These are phyloP conservation scores for Haemorhous mexicanus DNA, from an alignment of 2,113 vertebrate species.

Conservation along the genomic window DNA sequence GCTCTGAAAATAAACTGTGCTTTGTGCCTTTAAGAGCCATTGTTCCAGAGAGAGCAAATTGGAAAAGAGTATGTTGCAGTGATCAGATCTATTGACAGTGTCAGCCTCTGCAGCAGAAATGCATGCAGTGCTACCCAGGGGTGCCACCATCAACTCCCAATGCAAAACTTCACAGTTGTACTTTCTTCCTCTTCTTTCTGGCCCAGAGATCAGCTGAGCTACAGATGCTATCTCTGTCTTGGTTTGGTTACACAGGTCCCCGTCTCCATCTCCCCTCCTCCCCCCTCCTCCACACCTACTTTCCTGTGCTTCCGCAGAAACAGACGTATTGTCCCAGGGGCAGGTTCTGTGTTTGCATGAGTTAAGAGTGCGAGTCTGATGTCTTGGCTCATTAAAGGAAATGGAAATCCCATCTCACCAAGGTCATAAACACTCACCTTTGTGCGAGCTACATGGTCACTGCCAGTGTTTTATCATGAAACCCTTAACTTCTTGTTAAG, in stretches of 20 bases:
- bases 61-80: not conserved
- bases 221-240: not conserved
- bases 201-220: not conserved
- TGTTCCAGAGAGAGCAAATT: not conserved
- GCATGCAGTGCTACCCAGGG: not conserved
- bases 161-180: not conserved
- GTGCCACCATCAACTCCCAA: not conserved
- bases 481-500: not conserved
- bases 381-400: conserved; percentile 44
- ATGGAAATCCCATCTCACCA: conserved; percentile 49
- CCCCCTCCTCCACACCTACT: not conserved
- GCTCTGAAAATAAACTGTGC: not conserved
- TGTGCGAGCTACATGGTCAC: not conserved
- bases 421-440: conserved; percentile 54
- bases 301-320: not conserved
- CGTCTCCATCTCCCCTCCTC: fast-evolving
- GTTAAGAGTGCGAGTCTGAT: not conserved
- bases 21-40: not conserved
- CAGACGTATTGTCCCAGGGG: not conserved
- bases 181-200: not conserved
- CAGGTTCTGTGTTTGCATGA: not conserved
- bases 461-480: not conserved
- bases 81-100: fast-evolving
- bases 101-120: not conserved
- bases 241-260: not conserved